Evolutionary conservation across 1,140 invertebrate species (phyloP).

Genomic region (Meloidogyne chitwoodi): DNA sequence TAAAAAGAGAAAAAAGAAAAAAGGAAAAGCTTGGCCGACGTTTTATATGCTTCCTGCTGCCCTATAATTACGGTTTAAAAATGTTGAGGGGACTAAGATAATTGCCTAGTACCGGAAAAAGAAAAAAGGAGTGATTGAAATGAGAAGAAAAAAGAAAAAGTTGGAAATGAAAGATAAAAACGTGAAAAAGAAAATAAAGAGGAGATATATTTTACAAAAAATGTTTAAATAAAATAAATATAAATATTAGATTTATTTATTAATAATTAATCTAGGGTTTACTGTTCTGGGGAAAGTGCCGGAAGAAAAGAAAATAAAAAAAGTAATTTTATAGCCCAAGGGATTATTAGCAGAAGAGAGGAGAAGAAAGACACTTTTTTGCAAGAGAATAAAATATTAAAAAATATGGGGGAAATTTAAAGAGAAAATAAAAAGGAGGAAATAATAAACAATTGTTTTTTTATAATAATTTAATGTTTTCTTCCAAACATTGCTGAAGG

Average conservation of each 20-base stretch:
- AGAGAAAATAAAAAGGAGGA: not conserved
- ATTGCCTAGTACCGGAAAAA: not conserved
- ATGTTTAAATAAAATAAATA: too few relatives aligned
- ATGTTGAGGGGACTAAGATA: not conserved
- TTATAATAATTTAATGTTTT: not conserved
- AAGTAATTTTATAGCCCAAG: not conserved
- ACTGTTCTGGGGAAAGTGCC: not conserved
- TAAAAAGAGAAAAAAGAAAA: too few relatives aligned
- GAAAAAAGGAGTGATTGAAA: not conserved
- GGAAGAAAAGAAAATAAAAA: not conserved
- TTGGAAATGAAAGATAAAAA: not conserved
- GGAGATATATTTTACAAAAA: too few relatives aligned
- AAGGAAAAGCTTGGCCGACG: not conserved
- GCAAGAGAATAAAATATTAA: not conserved
- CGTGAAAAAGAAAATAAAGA: not conserved
- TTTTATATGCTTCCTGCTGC: not conserved
- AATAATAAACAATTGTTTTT: too few relatives aligned
- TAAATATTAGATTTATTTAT: too few relatives aligned
- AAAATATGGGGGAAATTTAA: not conserved
- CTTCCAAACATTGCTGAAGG: not conserved
- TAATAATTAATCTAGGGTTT: too few relatives aligned
- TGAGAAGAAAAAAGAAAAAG: not conserved
- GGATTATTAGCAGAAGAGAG: not conserved
- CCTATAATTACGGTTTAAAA: constrained; percentile 23
- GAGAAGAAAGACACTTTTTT: not conserved